These are phyloP conservation scores for Diarsia dahlii DNA, from an alignment of 2,888 invertebrate genomes.

Conservation along the genomic window DNA sequence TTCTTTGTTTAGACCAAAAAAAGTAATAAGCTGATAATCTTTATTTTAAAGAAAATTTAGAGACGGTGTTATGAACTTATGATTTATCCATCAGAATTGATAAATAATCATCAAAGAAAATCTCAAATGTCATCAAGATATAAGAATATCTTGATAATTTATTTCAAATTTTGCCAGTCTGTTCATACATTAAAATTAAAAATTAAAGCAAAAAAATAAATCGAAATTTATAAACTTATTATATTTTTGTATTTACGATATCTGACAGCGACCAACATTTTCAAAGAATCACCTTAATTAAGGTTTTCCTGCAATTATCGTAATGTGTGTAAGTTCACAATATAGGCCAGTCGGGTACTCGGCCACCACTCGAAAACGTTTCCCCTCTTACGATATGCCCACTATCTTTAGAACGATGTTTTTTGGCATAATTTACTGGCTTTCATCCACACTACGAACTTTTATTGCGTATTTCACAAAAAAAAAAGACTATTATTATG, in stretches of 20 bases:
- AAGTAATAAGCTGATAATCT: no score
- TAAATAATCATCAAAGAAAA: not conserved
- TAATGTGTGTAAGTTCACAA: slow-evolving; percentile 35
- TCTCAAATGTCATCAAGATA: no score
- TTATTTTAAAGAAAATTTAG: no score
- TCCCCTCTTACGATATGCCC: slow-evolving; percentile 53
- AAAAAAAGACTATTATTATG: slow-evolving; percentile 12
- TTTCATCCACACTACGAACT: slow-evolving; percentile 29
- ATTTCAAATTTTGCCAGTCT: no score
- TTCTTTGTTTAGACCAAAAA: not conserved
- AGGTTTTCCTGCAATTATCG: slow-evolving; percentile 49
- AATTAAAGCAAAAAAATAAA: no score
- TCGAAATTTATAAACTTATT: not conserved
- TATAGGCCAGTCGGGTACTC: slow-evolving; percentile 67
- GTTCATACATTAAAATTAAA: not conserved
- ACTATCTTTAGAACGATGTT: slow-evolving; percentile 63
- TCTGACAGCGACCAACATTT: not conserved
- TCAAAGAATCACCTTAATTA: slow-evolving; percentile 43
- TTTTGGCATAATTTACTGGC: slow-evolving; percentile 64
- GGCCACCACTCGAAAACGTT: slow-evolving; percentile 55
- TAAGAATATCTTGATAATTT: not conserved
- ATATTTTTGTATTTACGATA: not conserved
- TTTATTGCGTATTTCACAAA: slow-evolving; percentile 20
- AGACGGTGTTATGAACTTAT: no score
- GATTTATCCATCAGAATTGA: not conserved